Conservation (phyloP, 1,140 invertebrate genomes). For the Drosophila setifemur region DNA sequence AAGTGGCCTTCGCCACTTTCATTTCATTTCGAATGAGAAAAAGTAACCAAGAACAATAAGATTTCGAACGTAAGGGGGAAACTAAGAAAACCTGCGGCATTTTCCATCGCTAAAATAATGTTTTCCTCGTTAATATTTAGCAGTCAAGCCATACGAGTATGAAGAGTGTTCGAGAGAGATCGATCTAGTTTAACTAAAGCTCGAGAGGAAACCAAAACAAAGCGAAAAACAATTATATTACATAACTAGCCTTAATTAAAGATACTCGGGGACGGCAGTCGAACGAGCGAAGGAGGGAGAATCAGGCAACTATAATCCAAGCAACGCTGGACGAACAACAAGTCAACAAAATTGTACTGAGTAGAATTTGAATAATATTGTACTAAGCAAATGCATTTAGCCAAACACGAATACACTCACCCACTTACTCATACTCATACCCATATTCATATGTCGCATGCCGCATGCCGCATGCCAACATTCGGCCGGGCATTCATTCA, state of each 20-base stretch:
- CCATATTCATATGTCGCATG: constrained; percentile 5
- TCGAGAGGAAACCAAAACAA: constrained; percentile 47
- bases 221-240: constrained; percentile 22
- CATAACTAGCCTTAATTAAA: constrained; percentile 51
- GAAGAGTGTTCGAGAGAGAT: too few relatives aligned
- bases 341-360: constrained; percentile 69
- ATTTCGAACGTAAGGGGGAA: too few relatives aligned
- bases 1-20: too few relatives aligned
- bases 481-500: constrained; percentile 12
- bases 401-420: constrained; percentile 2
- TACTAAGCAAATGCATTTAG: constrained; percentile 69
- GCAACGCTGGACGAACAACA: too few relatives aligned
- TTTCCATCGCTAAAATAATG: too few relatives aligned
- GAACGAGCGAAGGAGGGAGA: neutral
- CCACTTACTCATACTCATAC: constrained; percentile 4
- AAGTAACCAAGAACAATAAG: too few relatives aligned
- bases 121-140: too few relatives aligned
- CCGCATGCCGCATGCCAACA: constrained; percentile 9
- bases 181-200: constrained; percentile 56
- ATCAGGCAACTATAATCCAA: too few relatives aligned
- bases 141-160: constrained; percentile 4
- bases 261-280: constrained; percentile 11
- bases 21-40: too few relatives aligned
- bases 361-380: constrained; percentile 57
- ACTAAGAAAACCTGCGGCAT: too few relatives aligned